Percentiles rank a stretch among this genome's conserved stretches.
Evolutionary conservation across 2,888 invertebrate genomes (phyloP).

Genomic region (Thecocarcelia acutangulata): DNA sequence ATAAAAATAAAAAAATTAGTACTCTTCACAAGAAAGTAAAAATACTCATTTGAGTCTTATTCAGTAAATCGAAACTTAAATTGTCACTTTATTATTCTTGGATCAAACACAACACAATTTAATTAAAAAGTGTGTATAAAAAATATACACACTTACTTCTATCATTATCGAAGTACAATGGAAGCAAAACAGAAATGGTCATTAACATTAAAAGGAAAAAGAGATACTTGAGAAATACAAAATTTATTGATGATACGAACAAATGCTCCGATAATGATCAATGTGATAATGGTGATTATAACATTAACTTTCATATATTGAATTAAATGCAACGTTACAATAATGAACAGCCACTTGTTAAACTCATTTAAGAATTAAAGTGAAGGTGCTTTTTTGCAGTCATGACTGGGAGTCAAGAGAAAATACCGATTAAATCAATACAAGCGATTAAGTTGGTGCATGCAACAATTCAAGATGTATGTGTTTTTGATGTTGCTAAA

Average conservation of each 20-base stretch:
- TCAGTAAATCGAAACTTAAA: too few relatives aligned
- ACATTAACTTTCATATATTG: constrained; percentile 38
- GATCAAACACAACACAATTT: too few relatives aligned
- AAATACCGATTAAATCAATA: constrained; percentile 38
- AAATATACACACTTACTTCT: too few relatives aligned
- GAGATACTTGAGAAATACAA: constrained; percentile 3
- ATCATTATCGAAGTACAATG: too few relatives aligned
- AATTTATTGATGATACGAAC: constrained; percentile 2
- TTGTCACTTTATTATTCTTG: too few relatives aligned
- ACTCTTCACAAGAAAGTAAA: too few relatives aligned
- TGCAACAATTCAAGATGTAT: constrained; percentile 33
- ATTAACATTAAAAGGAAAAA: constrained; percentile 3
- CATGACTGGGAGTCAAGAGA: constrained; percentile 32
- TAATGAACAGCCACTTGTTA: constrained; percentile 6
- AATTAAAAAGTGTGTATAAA: too few relatives aligned
- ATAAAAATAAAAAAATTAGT: too few relatives aligned
- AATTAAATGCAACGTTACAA: constrained; percentile 27
- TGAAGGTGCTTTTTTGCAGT: background rate
- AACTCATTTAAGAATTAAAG: constrained; percentile 24
- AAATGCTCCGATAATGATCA: constrained; percentile 10
- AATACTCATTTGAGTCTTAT: too few relatives aligned
- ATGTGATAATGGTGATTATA: constrained; percentile 19
- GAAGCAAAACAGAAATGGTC: background rate
- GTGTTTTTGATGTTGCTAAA: background rate
- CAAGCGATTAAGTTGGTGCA: constrained; percentile 38